These are phyloP conservation scores for Eupithecia exiguata DNA, from an alignment of 2,888 invertebrate species.

Conservation along the genomic window DNA sequence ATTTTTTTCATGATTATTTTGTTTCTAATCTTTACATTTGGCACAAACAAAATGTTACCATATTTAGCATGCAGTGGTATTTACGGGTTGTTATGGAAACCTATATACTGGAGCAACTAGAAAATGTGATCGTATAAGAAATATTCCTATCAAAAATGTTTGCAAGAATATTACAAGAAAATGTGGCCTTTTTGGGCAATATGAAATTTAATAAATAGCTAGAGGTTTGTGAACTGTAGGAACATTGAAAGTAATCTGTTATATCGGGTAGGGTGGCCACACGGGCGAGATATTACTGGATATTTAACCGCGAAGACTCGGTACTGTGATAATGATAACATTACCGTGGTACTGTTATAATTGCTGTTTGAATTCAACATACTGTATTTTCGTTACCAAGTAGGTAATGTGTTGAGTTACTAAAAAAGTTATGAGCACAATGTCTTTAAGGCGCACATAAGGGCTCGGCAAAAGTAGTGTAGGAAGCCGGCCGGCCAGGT, in stretches of 20 bases:
- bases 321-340: too few species aligned
- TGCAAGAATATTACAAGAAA: constrained; percentile 8
- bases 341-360: too few species aligned
- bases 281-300: background rate
- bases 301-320: background rate
- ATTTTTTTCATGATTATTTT: background rate
- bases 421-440: too few species aligned
- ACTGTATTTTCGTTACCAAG: too few species aligned
- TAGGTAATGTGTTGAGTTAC: too few species aligned
- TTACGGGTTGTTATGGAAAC: background rate
- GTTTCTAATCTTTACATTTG: too few species aligned
- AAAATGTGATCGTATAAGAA: background rate
- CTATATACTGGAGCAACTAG: background rate
- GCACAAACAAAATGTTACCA: background rate
- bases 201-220: constrained; percentile 42
- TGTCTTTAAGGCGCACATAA: too few species aligned
- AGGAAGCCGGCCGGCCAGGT: too few species aligned
- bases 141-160: background rate
- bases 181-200: constrained; percentile 28
- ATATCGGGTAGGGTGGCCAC: constrained; percentile 23
- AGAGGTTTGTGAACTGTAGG: constrained; percentile 36
- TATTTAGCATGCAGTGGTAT: background rate
- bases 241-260: constrained; percentile 28
- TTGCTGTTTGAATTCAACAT: too few species aligned
- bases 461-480: too few species aligned